Evolutionary conservation across 1,140 invertebrate genomes (phyloP).

Genomic region (Dysdera silvatica): DNA sequence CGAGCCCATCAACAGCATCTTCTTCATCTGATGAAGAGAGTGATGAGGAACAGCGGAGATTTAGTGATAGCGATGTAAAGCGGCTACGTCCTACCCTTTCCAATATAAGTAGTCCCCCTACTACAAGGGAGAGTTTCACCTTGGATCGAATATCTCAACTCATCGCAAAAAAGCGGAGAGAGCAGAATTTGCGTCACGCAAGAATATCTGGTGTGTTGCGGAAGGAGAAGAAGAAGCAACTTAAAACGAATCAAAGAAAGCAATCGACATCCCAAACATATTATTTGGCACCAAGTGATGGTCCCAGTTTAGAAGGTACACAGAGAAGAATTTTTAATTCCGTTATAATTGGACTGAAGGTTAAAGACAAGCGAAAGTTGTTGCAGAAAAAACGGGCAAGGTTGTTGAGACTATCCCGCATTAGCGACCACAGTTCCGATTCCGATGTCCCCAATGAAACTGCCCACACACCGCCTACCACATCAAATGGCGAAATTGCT

Average conservation of each 20-base stretch:
- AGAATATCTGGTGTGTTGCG: background rate
- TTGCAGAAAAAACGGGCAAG: too few species aligned
- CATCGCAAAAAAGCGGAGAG: constrained; percentile 38
- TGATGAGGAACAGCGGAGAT: background rate
- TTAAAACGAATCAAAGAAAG: background rate
- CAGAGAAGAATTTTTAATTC: background rate
- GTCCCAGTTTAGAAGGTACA: background rate
- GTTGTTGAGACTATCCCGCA: too few species aligned
- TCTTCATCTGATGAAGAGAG: constrained; percentile 21
- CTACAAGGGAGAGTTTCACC: background rate
- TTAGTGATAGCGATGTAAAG: background rate
- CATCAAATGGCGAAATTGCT: background rate
- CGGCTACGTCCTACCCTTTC: constrained; percentile 1
- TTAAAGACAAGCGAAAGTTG: background rate
- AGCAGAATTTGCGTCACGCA: constrained; percentile 14
- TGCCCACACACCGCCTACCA: background rate
- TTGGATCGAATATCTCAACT: constrained; percentile 38
- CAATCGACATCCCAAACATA: background rate
- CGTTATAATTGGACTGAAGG: background rate
- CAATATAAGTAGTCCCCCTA: constrained; percentile 9
- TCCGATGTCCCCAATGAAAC: background rate
- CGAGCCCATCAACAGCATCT: constrained; percentile 28
- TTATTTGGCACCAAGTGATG: background rate
- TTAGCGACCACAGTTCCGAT: background rate
- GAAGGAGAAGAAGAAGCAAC: background rate